phyloP scores from a whole-genome alignment of 2,113 vertebrate genomes.

The Strix uralensis region DNA sequence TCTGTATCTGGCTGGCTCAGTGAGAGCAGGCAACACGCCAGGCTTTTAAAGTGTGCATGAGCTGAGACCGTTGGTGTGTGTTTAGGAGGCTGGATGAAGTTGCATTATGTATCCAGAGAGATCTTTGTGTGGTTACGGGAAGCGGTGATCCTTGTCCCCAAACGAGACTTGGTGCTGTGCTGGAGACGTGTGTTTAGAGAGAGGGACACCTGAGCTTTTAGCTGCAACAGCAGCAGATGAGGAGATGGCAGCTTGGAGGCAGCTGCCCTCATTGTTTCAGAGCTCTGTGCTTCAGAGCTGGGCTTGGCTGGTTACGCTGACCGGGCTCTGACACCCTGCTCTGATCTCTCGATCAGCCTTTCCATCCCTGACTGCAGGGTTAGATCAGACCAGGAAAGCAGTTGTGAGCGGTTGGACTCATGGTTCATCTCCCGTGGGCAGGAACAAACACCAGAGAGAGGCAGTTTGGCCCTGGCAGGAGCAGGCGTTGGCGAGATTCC shows the following conservation, averaged over 20 bases:
- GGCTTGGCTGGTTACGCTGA: background rate
- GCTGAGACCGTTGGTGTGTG: background rate
- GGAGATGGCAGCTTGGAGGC: background rate
- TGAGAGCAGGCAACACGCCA: background rate
- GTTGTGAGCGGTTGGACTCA: background rate
- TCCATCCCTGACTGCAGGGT: background rate
- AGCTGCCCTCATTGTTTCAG: background rate
- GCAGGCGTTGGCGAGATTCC: background rate
- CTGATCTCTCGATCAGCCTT: background rate
- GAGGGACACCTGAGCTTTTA: conserved; percentile 4
- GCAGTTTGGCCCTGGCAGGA: background rate
- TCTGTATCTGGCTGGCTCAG: background rate
- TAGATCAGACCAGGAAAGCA: background rate
- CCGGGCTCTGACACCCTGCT: background rate
- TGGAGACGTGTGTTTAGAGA: background rate
- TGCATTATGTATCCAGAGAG: conserved; percentile 8
- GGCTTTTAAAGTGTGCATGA: background rate
- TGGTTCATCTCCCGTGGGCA: background rate
- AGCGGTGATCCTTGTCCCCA: conserved; percentile 24
- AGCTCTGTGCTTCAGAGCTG: background rate
- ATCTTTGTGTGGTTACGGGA: background rate
- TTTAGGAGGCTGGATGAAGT: background rate
- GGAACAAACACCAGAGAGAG: background rate
- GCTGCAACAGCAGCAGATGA: conserved; percentile 11
- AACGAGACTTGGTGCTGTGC: background rate